These are phyloP conservation scores for Iselma pallidipennis DNA, from an alignment of 2,888 invertebrate genomes.

Conservation along the genomic window DNA sequence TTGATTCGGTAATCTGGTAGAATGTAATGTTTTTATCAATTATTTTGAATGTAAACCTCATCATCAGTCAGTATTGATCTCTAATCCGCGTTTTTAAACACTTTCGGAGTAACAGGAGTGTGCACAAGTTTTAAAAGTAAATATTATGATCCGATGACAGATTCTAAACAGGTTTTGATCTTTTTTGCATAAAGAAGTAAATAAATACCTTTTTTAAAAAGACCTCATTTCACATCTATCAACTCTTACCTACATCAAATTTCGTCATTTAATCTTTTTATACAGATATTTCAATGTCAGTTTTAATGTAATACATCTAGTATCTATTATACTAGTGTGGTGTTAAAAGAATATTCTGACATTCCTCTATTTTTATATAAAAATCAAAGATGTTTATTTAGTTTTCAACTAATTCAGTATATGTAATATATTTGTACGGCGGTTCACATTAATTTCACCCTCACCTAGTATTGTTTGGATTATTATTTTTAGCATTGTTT, in stretches of 20 bases:
- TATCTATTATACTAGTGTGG: background rate
- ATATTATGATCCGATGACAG: conserved; percentile 19
- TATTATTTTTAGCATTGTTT: conserved; percentile 19
- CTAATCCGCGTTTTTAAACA: background rate
- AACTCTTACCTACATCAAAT: conserved; percentile 6
- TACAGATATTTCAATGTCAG: conserved; percentile 13
- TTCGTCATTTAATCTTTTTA: conserved; percentile 14
- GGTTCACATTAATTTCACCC: conserved; percentile 8
- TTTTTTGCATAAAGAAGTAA: conserved; percentile 9
- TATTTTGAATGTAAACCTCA: background rate
- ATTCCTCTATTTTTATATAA: background rate
- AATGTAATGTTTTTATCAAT: conserved; percentile 3
- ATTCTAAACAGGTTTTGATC: conserved; percentile 19
- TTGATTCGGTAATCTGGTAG: background rate
- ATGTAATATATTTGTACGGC: conserved; percentile 8
- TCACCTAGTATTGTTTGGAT: conserved; percentile 1
- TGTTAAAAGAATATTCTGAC: background rate
- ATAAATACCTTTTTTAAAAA: conserved; percentile 12
- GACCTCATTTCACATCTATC: conserved; percentile 2
- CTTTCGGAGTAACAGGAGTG: background rate
- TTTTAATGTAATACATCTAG: conserved; percentile 7
- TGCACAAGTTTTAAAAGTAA: conserved; percentile 4
- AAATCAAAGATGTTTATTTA: conserved; percentile 11
- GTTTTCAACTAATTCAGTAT: background rate
- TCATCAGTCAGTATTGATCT: background rate